Evolutionary conservation across 2,113 vertebrate genomes (phyloP).

Genomic region (Poeciliopsis retropinna): DNA sequence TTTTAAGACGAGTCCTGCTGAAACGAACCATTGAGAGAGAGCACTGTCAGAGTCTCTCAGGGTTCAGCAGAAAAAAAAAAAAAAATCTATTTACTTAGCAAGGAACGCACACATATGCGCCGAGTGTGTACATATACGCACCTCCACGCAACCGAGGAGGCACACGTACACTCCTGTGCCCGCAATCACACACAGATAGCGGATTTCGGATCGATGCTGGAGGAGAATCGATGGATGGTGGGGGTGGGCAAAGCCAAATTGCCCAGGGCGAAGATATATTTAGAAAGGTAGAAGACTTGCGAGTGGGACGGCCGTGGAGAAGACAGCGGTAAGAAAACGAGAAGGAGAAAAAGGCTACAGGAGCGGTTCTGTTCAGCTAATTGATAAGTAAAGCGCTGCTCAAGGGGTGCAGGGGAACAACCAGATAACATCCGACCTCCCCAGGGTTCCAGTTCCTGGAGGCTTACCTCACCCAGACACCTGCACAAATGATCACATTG

Average conservation of each 20-base stretch:
- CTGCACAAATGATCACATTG: neutral
- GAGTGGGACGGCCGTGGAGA: neutral
- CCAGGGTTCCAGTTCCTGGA: neutral
- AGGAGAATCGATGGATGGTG: conserved; percentile 56
- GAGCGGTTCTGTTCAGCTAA: conserved; percentile 22
- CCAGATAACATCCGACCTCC: conserved; percentile 7
- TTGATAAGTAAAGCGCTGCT: conserved; percentile 28
- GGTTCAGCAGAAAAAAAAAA: conserved; percentile 10
- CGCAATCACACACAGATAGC: conserved; percentile 35
- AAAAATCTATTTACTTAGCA: neutral
- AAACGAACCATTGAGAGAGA: conserved; percentile 25
- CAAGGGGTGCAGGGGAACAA: neutral
- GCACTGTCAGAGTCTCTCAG: conserved; percentile 15
- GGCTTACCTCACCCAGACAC: neutral
- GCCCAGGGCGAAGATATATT: conserved; percentile 58
- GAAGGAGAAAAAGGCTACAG: neutral
- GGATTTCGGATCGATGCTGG: conserved; percentile 61
- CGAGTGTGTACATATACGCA: neutral
- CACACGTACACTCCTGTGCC: conserved; percentile 12
- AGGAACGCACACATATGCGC: neutral
- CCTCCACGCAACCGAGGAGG: neutral
- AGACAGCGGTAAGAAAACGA: conserved; percentile 8
- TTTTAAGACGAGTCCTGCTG: conserved; percentile 10
- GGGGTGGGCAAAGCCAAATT: conserved; percentile 13
- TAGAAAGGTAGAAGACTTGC: conserved; percentile 57